Evolutionary conservation across 2,113 vertebrate genomes (phyloP).

Genomic region (crab-eating macaque (Macaca fascicularis)): T2T-MFA8v1.1 NC_088376.1:155821001-155821500

Average conservation of each 20-base stretch:
- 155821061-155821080: not conserved
- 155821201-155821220: not conserved
- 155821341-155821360: not conserved
- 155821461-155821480: rapidly evolving
- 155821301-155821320: not conserved
- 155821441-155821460: not conserved
- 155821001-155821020: not conserved
- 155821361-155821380: not conserved
- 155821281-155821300: not conserved
- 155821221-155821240: rapidly evolving
- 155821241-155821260: not conserved
- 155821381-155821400: not conserved
- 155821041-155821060: not conserved
- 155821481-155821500: not conserved
- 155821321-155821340: not conserved
- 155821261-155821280: not conserved
- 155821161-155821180: too few species aligned
- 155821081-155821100: constrained; percentile 53
- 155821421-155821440: not conserved
- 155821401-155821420: not conserved
- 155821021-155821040: not conserved
- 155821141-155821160: not conserved
- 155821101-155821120: not conserved
- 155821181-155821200: too few species aligned
- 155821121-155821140: not conserved